Percentiles rank a stretch among this genome's conserved stretches.
Evolutionary conservation across 2,113 vertebrate genomes (phyloP).

Genomic region (Pyxicephalus adspersus): DNA sequence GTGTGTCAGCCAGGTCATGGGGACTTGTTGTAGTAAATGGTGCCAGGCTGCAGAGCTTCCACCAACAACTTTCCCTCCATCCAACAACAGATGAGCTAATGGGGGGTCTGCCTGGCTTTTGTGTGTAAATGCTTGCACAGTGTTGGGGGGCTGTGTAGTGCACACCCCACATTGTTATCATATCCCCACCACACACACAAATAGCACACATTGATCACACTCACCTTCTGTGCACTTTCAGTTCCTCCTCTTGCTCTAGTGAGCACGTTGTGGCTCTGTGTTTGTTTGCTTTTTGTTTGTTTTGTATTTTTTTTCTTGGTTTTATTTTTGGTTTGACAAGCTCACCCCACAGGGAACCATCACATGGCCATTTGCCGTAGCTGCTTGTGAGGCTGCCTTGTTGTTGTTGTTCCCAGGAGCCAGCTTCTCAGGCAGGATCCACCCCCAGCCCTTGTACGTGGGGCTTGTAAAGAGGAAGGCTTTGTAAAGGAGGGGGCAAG

Average conservation of each 20-base stretch:
- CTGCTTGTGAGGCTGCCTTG: constrained; percentile 27
- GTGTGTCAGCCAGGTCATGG: constrained; percentile 45
- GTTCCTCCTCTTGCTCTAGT: constrained; percentile 1
- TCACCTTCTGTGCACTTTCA: constrained; percentile 52
- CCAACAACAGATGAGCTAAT: not conserved
- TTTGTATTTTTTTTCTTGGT: not conserved
- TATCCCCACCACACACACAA: constrained; percentile 49
- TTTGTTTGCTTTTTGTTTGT: not conserved
- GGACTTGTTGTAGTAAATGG: no score
- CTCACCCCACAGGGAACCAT: constrained; percentile 23
- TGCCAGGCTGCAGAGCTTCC: not conserved
- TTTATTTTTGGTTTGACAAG: not conserved
- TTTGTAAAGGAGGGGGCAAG: constrained; percentile 4
- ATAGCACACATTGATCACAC: constrained; percentile 20
- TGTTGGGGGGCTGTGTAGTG: not conserved
- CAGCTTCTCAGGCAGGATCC: constrained; percentile 53
- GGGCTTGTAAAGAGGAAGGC: constrained; percentile 46
- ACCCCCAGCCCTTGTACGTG: constrained; percentile 47
- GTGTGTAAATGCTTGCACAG: not conserved
- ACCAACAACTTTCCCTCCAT: constrained; percentile 9
- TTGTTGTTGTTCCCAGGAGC: constrained; percentile 53
- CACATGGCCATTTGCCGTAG: constrained; percentile 43
- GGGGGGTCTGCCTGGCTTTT: not conserved
- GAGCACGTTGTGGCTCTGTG: not conserved
- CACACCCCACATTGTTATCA: not conserved